Evolutionary conservation across 2,113 vertebrate species (phyloP).

Genomic region (Pteruthius melanotis): DNA sequence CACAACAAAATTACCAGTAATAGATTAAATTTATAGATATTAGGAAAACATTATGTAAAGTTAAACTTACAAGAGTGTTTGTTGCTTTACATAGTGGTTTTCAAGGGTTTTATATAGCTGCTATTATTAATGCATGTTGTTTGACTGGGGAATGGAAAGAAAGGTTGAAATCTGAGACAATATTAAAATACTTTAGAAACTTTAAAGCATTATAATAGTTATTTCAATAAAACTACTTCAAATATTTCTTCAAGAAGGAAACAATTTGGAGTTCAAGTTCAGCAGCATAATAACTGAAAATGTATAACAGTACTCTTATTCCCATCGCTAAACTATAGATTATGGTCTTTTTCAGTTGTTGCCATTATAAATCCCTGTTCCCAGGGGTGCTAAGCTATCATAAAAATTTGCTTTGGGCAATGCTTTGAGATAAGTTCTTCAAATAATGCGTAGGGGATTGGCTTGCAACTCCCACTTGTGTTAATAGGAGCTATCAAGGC

Average conservation of each 20-base stretch:
- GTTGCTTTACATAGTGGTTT: neutral
- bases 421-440: slow-evolving; percentile 59
- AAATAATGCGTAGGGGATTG: slow-evolving; percentile 48
- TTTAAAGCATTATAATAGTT: slow-evolving; percentile 47
- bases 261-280: slow-evolving; percentile 62
- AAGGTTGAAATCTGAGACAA: slow-evolving; percentile 34
- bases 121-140: slow-evolving; percentile 3
- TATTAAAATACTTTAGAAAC: slow-evolving; percentile 43
- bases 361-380: slow-evolving; percentile 50
- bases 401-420: slow-evolving; percentile 61
- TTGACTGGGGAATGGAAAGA: neutral
- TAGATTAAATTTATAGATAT: slow-evolving; percentile 13
- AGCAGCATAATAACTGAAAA: slow-evolving; percentile 51
- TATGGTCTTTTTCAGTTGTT: slow-evolving; percentile 54
- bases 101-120: neutral
- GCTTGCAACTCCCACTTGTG: slow-evolving; percentile 42
- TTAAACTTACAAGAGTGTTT: neutral
- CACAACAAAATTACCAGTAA: neutral
- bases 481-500: slow-evolving; percentile 40
- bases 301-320: slow-evolving; percentile 13
- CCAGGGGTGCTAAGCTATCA: slow-evolving; percentile 30
- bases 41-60: neutral
- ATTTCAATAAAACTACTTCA: slow-evolving; percentile 55
- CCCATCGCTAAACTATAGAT: slow-evolving; percentile 56
- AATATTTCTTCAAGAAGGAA: slow-evolving; percentile 63